Conservation (phyloP, 2,888 invertebrate genomes). For the Drosophila gaucha region DNA sequence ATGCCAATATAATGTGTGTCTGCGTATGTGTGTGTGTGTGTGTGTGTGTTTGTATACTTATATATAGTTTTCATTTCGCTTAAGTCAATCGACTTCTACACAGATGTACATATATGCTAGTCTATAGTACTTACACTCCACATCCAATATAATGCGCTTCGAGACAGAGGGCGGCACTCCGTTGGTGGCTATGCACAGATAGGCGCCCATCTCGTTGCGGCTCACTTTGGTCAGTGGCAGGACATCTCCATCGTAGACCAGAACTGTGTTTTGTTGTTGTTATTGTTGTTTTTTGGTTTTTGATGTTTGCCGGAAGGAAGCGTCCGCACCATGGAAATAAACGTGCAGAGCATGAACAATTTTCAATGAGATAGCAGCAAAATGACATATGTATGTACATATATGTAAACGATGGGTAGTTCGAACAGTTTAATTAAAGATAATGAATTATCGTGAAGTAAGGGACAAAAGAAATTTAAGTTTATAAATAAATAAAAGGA, state of each 20-base stretch:
- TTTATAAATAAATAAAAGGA: too few species aligned
- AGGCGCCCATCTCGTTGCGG: constrained; percentile 89
- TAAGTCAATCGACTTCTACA: constrained; percentile 36
- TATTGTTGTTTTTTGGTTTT: constrained; percentile 22
- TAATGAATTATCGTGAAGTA: too few species aligned
- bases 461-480: too few species aligned
- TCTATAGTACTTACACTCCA: constrained; percentile 89
- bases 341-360: constrained; percentile 49
- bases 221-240: constrained; percentile 94
- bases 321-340: constrained; percentile 60
- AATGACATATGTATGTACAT: constrained; percentile 15
- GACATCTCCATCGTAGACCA: constrained; percentile 93
- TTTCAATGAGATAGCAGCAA: constrained; percentile 46
- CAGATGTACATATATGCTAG: background rate
- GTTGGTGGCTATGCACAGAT: constrained; percentile 87
- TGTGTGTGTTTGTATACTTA: background rate
- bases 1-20: constrained; percentile 61
- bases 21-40: constrained; percentile 1
- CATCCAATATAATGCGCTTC: constrained; percentile 95
- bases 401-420: constrained; percentile 25
- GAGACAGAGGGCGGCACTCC: constrained; percentile 96
- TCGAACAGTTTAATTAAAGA: background rate
- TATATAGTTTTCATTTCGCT: constrained; percentile 47
- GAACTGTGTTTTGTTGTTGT: constrained; percentile 86
- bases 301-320: constrained; percentile 58